These are phyloP conservation scores for Sula dactylatra DNA, from an alignment of 2,113 vertebrate species.

Conservation along the genomic window DNA sequence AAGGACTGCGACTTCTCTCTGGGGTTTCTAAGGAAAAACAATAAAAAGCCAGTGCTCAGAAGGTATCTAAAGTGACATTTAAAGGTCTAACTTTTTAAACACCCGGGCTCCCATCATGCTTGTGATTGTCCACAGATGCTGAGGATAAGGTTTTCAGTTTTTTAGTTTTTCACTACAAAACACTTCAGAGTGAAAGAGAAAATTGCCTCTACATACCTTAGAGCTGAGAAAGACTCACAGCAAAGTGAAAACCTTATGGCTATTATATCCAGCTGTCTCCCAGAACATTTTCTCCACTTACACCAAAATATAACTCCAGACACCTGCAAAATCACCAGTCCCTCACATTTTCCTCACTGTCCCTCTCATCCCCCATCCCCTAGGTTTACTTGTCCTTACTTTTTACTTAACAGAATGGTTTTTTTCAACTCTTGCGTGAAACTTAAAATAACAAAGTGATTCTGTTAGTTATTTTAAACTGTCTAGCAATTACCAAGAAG, in stretches of 20 bases:
- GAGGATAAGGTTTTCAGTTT: background rate
- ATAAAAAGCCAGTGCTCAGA: background rate
- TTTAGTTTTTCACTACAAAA: background rate
- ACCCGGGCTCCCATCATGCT: background rate
- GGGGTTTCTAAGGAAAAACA: background rate
- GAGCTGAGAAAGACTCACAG: background rate
- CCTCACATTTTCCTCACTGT: background rate
- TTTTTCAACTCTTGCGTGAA: background rate
- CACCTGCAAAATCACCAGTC: background rate
- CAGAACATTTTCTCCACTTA: background rate
- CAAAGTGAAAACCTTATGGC: background rate
- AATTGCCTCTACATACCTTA: background rate
- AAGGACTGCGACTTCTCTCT: background rate
- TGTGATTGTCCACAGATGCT: background rate
- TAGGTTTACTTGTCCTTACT: background rate
- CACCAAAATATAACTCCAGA: background rate
- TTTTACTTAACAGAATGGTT: background rate
- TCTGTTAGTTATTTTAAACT: background rate
- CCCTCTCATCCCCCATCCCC: rapidly evolving
- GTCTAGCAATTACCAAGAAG: background rate
- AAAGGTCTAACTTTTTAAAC: background rate
- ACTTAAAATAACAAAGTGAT: background rate
- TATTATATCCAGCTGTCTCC: background rate
- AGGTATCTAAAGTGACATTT: background rate
- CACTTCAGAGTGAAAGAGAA: background rate